Percentiles rank a stretch among this genome's conserved stretches.
Evolutionary conservation across 2,888 invertebrate species (phyloP).

Genomic region (Reticulitermes lucifugus): DNA sequence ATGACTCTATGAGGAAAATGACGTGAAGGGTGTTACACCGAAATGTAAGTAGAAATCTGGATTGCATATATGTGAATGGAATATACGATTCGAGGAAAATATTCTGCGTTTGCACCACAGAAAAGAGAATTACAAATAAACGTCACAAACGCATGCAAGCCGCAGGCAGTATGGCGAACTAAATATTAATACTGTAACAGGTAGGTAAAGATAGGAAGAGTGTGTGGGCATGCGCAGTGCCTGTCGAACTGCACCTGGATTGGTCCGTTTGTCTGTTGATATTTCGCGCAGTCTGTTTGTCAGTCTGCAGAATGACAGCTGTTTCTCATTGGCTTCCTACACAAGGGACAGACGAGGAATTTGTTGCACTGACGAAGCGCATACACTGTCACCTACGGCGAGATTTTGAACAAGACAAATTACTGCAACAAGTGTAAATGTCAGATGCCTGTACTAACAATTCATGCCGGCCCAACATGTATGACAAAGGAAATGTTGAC

Average conservation of each 20-base stretch:
- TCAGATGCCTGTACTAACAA: too few species aligned
- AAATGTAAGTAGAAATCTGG: background rate
- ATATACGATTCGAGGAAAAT: background rate
- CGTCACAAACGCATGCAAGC: background rate
- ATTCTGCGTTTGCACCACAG: background rate
- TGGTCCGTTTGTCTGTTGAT: background rate
- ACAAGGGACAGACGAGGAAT: background rate
- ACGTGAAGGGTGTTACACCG: background rate
- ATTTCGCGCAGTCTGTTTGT: background rate
- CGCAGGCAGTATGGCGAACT: background rate
- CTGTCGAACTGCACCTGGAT: background rate
- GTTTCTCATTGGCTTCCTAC: background rate
- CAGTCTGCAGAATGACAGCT: background rate
- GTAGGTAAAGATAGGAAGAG: background rate
- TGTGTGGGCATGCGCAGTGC: background rate
- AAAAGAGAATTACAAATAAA: background rate
- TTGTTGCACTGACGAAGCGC: too few species aligned
- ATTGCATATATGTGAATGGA: background rate
- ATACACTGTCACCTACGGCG: background rate
- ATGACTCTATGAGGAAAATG: background rate
- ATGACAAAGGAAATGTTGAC: too few species aligned
- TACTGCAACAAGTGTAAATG: too few species aligned
- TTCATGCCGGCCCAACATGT: too few species aligned
- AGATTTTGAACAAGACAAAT: too few species aligned
- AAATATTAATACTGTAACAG: background rate